Conservation (phyloP, 2,797 vertebrate species). For the Sphenopsis melanotis region DNA sequence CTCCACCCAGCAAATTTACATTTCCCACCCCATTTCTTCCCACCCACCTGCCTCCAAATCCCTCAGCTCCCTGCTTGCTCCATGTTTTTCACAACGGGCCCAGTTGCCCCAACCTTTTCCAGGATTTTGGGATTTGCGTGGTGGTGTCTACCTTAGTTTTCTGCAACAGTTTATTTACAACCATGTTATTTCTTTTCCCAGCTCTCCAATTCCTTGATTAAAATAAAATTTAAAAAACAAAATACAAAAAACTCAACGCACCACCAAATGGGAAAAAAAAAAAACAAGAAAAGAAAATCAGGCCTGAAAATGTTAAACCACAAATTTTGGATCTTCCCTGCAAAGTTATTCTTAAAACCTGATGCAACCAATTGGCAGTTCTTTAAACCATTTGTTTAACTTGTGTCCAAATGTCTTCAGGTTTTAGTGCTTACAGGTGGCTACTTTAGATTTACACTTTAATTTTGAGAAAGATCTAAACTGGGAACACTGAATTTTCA, state of each 20-base stretch:
- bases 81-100: not conserved
- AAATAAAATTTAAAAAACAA: not conserved
- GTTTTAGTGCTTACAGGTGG: slow-evolving; percentile 68
- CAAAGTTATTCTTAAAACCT: slow-evolving; percentile 4
- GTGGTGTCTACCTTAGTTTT: not conserved
- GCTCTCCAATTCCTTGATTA: not conserved
- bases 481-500: slow-evolving; percentile 57
- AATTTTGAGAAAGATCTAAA: slow-evolving; percentile 60
- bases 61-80: fast-evolving
- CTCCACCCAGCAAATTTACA: not conserved
- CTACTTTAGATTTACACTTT: slow-evolving; percentile 60
- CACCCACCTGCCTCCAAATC: not conserved
- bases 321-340: not conserved
- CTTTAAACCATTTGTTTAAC: slow-evolving; percentile 31
- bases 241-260: not conserved
- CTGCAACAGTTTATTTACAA: not conserved
- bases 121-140: not conserved
- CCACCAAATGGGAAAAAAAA: fast-evolving
- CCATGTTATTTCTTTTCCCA: not conserved
- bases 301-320: not conserved
- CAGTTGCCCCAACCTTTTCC: fast-evolving
- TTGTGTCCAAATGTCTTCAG: slow-evolving; percentile 62
- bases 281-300: not conserved
- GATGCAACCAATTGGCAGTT: slow-evolving; percentile 9
- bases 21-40: not conserved